Evolutionary conservation across 2,113 vertebrate species (phyloP), one percentile per base, ranked within the genome.

Genomic region (Saimiri boliviensis): DNA sequence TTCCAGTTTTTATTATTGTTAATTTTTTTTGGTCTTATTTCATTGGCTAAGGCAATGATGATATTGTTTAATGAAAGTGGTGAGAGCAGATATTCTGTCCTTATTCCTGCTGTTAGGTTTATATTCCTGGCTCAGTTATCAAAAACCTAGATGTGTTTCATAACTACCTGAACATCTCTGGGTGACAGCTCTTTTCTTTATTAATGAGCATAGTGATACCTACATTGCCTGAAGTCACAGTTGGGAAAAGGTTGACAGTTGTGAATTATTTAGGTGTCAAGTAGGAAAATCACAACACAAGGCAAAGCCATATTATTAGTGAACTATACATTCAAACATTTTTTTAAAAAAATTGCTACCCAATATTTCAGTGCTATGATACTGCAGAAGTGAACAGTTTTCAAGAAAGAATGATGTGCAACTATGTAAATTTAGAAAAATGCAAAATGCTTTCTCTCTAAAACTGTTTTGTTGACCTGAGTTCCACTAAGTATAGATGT

Each of bases 401-500:
- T 77, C 17, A 90, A 74, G 37, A 87, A 95, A 88, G 6, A 77
- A 47, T 40, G 2, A 37, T 84, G 6, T 80, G 5, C 40, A 89
- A 85, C 2, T 76, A 45, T 47, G 4, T 42, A 45, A 73, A 54
- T 82, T 95, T 89, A 58, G 35, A 96, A 91, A 95, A 74, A 49
- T 73, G 35, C 6, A 91, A 32, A n/a, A 54, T 89, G 5, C 8
- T 47, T 79, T 60, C 10, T 85, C 5, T 83, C 1, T 19, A 14
- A 47, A 63, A 81, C 13, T 74, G 1, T 73, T 92, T 94, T 80
- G 92, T 63, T 96, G n/a, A 77, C 58, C 14, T 52, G 12, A 76
- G 77, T 95, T 94, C 5, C 17, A 83, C 70, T 32, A 90, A 85
- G 10, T 94, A 56, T 86, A 66, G 76, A 47, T 93, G 47, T 80